Conservation (phyloP, 2,797 vertebrate genomes). For the Coreius guichenoti region DNA sequence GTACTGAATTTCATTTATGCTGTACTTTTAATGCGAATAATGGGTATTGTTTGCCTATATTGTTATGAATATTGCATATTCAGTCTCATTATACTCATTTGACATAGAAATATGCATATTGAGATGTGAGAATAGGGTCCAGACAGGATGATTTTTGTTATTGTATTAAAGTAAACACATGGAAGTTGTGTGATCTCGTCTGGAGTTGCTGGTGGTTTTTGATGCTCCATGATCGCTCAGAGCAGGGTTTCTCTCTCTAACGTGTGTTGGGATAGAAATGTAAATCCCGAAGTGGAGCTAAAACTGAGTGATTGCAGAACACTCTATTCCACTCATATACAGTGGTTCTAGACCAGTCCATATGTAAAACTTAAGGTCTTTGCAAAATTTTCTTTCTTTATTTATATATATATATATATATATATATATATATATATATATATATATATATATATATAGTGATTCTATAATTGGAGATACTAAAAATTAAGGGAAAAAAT, state of each 20-base stretch:
- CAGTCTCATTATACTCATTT: background rate
- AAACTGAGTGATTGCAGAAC: background rate
- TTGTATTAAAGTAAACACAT: background rate
- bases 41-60: background rate
- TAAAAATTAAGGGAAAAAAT: no score
- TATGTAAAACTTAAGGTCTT: background rate
- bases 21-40: background rate
- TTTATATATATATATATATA: no score
- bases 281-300: background rate
- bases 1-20: background rate
- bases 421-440: no score
- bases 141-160: background rate
- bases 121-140: background rate
- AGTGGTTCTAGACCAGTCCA: background rate
- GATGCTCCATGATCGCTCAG: background rate
- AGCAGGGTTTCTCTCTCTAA: background rate
- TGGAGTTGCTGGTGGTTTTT: background rate
- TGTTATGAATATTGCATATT: slow-evolving; percentile 2
- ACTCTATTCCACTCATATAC: background rate
- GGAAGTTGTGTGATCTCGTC: background rate
- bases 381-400: no score
- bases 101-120: background rate
- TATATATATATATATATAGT: no score
- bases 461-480: no score
- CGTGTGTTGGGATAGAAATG: background rate